Conservation (phyloP, 2,888 invertebrate genomes). For the Tanypteryx hageni region DNA sequence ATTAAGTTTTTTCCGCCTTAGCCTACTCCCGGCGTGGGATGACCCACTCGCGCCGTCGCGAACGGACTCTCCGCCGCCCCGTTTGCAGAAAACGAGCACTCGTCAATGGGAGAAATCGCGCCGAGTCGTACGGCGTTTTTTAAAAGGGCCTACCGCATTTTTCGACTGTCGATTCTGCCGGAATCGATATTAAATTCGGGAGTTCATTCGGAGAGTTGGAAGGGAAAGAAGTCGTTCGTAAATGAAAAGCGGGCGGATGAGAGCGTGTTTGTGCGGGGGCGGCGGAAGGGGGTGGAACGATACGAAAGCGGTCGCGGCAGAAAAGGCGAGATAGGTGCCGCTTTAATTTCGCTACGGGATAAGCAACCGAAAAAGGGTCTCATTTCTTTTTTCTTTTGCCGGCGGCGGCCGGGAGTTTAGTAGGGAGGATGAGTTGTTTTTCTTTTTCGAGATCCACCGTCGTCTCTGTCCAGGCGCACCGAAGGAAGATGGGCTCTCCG, state of each 20-base stretch:
- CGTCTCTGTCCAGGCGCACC: not conserved
- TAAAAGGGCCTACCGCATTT: not conserved
- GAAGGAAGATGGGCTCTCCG: not conserved
- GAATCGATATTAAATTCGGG: not conserved
- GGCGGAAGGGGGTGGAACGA: too few species aligned
- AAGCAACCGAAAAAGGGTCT: too few species aligned
- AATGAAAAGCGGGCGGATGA: not conserved
- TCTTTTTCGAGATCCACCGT: not conserved
- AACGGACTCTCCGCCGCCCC: not conserved
- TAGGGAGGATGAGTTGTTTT: not conserved
- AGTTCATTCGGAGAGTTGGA: not conserved
- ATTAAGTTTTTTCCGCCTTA: not conserved
- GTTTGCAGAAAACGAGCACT: not conserved
- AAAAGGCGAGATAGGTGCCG: too few species aligned
- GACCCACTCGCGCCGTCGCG: not conserved
- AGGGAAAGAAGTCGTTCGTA: not conserved
- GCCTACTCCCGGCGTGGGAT: not conserved
- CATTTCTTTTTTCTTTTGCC: too few species aligned
- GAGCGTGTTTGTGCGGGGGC: not conserved
- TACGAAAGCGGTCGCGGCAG: too few species aligned
- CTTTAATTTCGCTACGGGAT: too few species aligned
- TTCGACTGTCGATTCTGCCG: not conserved
- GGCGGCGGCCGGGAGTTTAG: not conserved
- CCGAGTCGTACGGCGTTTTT: not conserved
- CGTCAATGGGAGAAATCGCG: slow-evolving; percentile 12